phyloP scores from a whole-genome alignment of 2,888 invertebrate species.

The Strigamia crassipes region DNA sequence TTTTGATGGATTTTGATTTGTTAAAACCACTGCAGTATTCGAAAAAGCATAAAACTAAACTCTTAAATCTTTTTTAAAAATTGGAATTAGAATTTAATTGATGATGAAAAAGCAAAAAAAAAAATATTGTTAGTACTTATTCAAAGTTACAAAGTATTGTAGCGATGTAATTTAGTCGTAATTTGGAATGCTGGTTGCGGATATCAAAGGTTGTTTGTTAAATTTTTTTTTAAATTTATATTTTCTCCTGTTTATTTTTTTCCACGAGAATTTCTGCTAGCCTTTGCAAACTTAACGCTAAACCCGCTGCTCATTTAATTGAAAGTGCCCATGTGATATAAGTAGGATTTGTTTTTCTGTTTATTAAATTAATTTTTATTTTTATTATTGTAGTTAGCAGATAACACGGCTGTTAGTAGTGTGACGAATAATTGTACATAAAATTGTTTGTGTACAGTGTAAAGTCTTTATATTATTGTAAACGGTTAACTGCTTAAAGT shows the following conservation, averaged over 20 bases:
- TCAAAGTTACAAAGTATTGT: not conserved
- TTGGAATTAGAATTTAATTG: not conserved
- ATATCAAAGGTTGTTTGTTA: not conserved
- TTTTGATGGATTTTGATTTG: not conserved
- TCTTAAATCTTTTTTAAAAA: not conserved
- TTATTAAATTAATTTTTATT: not conserved
- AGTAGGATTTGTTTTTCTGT: not conserved
- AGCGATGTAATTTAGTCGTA: not conserved
- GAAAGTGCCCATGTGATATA: slow-evolving; percentile 22
- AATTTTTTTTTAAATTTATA: too few species aligned
- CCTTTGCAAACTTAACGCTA: slow-evolving; percentile 15
- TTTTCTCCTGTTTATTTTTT: too few species aligned
- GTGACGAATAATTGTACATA: not conserved
- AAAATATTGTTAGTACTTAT: not conserved
- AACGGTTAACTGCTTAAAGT: slow-evolving; percentile 24
- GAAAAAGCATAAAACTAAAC: not conserved
- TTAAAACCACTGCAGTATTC: slow-evolving; percentile 24
- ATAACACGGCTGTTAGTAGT: not conserved
- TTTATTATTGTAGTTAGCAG: not conserved
- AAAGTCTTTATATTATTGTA: slow-evolving; percentile 32
- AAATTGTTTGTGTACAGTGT: slow-evolving; percentile 32
- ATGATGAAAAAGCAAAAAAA: too few species aligned
- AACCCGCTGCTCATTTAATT: slow-evolving; percentile 23
- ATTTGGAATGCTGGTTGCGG: not conserved
- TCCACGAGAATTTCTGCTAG: slow-evolving; percentile 7